Percentiles rank a stretch among this genome's conserved stretches.
Conservation (phyloP, 1,140 invertebrate genomes). For the Ooceraea biroi region DNA sequence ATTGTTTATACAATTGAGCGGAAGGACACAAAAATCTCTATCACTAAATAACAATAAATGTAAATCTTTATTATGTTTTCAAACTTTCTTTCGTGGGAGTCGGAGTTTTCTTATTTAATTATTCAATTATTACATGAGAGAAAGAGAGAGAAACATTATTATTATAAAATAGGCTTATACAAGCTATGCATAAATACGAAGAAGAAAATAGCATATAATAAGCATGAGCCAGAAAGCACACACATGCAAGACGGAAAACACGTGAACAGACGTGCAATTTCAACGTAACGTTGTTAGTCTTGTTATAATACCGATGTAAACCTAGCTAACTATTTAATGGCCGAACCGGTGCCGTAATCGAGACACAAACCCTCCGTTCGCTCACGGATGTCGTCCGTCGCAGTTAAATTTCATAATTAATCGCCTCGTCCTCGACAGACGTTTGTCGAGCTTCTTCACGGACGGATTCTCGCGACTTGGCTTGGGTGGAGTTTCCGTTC, state of each 20-base stretch:
- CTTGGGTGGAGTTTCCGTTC: slow-evolving; percentile 49
- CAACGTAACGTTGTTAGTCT: slow-evolving; percentile 35
- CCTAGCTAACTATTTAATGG: slow-evolving; percentile 6
- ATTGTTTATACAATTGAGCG: not conserved
- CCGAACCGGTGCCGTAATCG: slow-evolving; percentile 43
- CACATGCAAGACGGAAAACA: slow-evolving; percentile 44
- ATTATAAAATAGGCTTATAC: not conserved
- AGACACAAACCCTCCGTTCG: slow-evolving; percentile 22
- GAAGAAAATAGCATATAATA: too few relatives aligned
- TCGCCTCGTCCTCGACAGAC: slow-evolving; percentile 39
- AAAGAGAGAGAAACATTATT: not conserved
- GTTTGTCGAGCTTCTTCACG: slow-evolving; percentile 52
- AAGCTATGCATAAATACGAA: not conserved
- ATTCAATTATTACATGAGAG: not conserved
- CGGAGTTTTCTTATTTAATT: not conserved
- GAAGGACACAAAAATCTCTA: not conserved
- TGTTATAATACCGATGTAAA: slow-evolving; percentile 40
- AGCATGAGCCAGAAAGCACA: slow-evolving; percentile 62
- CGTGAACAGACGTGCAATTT: slow-evolving; percentile 51
- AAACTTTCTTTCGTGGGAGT: not conserved
- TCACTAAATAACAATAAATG: not conserved
- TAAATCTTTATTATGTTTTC: not conserved
- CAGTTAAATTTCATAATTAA: slow-evolving; percentile 59
- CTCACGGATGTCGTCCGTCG: slow-evolving; percentile 21
- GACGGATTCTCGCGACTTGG: slow-evolving; percentile 2